Percentiles rank a stretch among this genome's conserved stretches.
Evolutionary conservation across 2,113 vertebrate genomes (phyloP).

Genomic region (Neolamprologus tretocephalus): DNA sequence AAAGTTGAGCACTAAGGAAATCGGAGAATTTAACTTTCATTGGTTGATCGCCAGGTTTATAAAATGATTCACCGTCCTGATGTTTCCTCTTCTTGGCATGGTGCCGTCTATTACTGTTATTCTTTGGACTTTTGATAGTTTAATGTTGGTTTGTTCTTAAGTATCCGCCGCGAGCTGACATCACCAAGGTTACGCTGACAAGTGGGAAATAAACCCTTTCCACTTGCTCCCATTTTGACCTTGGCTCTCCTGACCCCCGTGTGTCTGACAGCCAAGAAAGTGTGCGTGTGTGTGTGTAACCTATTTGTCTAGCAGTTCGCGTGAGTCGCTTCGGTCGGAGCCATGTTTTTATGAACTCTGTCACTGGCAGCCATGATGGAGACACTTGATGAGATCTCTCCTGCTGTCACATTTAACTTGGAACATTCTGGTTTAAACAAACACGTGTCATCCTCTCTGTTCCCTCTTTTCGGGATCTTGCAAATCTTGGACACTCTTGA

Average conservation of each 20-base stretch:
- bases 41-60: background rate
- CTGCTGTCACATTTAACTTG: constrained; percentile 64
- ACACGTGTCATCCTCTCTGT: constrained; percentile 38
- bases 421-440: constrained; percentile 52
- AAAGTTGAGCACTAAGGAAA: background rate
- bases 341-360: constrained; percentile 69
- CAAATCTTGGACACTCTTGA: constrained; percentile 38
- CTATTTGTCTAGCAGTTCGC: constrained; percentile 27
- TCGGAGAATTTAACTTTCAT: background rate
- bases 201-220: constrained; percentile 31
- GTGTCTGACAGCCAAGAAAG: background rate
- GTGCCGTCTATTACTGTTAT: background rate
- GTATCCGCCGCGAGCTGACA: background rate
- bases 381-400: constrained; percentile 54
- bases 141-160: background rate
- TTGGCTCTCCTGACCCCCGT: background rate
- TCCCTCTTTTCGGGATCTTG: constrained; percentile 29
- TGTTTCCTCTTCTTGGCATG: background rate
- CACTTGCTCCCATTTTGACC: background rate
- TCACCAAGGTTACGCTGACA: background rate
- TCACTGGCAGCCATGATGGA: constrained; percentile 60
- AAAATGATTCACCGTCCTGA: background rate
- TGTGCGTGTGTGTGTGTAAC: background rate
- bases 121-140: background rate
- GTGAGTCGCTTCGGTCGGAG: constrained; percentile 39